Evolutionary conservation across 1,140 invertebrate genomes (phyloP), one percentile per base, ranked within the genome.

Genomic region (Ceratina japonica): DNA sequence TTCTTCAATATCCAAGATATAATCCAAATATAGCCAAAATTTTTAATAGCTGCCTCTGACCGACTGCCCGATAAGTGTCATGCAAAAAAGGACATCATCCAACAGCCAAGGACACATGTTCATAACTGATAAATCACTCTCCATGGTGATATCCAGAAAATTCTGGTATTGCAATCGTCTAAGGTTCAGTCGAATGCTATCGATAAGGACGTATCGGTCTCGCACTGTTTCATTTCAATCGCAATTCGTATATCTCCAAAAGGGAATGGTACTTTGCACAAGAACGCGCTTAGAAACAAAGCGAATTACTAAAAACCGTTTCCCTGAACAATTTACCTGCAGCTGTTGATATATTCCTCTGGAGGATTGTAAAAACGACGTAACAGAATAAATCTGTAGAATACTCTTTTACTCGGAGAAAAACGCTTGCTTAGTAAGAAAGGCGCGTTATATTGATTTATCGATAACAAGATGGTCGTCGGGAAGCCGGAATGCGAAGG

Each of bases 401-500:
- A 77, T 81, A 79, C 51, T 79, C 27, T 72, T 66, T 56, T 73
- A 44, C 66, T 52, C 56, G 54, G 44, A 81, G 49, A 44, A 18
- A 69, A 75, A 85, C 63, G 61, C 65, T 75, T 70, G 61, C 73
- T 31, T 63, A 83, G 70, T 27, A 63, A 44, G 44, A 83, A 73
- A 78, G 75, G 69, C 80, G 79, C 80, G 85, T 66, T 85, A 81
- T 89, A 90, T 90, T 83, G 89, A 90, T 90, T 88, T 87, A 81
- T 85, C 87, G 87, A 86, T 83, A 84, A 83, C 87, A 90, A 90
- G 85, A 90, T 89, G 89, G 89, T 90, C 86, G 89, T 89, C 85
- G 65, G 81, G 79, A 87, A 84, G 86, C 83, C 84, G 80, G 76
- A 90, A 66, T 84, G 83, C 84, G 75, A 86, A 88, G 85, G 80